Evolutionary conservation across 2,113 vertebrate species (phyloP), one percentile per base, ranked within the genome.

Genomic region (Sphaerodactylus townsendi): DNA sequence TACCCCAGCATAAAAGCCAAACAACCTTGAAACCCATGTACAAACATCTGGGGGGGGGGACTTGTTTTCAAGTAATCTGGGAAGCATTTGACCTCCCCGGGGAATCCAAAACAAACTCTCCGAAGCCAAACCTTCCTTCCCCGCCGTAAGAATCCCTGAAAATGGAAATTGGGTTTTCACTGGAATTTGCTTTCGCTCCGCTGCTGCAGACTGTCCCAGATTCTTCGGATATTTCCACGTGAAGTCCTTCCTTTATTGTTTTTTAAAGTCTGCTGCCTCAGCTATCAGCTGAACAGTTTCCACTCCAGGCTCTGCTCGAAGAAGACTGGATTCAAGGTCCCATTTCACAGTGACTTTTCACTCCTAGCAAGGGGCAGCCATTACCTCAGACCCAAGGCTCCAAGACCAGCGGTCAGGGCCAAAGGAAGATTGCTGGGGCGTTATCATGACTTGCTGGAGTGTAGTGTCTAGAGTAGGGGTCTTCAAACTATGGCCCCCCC

Each of bases 161-260:
- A 33, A n/a, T 75, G 82, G 71, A 89, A 80, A 33, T 21, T 85
- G 44, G 33, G 87, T 92, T 53, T 48, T 87, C 81, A 83, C 6
- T 1, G 0, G 82, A 85, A 78, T 85, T 91, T 89, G 88, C 75
- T 91, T 91, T 80, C 82, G 56, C 91, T 86, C 85, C 86, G 66
- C 88, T 64, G 75, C 1, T 84, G 64, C 92, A 94, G 80, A 33
- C 17, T 77, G 64, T 23, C 64, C 74, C 33, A 69, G 84, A 88
- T 89, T 90, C 44, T 44, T 85, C 30, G n/a, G 65, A 68, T 17
- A 17, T 3, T 48, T 25, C 0, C 9, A n/a, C 90, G 84, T 65
- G 84, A 78, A 86, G 87, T 80, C 90, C 19, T 53, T 53, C 48
- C 11, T 11, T 48, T 53, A 3, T 17, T 19, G 2, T 53, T 53